Evolutionary conservation across 2,888 invertebrate species (phyloP).

Genomic region (Litoditis marina): DNA sequence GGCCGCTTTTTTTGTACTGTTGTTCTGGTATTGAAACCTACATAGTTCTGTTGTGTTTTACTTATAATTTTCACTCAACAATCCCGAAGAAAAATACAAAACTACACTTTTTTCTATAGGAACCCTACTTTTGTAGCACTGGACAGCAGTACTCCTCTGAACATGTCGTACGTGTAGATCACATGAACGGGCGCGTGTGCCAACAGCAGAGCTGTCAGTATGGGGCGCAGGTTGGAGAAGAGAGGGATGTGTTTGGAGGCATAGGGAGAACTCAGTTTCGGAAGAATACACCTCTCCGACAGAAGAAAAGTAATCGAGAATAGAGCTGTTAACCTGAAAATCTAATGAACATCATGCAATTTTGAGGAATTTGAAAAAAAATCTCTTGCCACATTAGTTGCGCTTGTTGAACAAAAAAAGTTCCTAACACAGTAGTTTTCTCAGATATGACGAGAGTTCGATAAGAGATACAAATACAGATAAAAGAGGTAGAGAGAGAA

Average conservation of each 20-base stretch:
- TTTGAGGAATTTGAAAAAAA: too few species aligned
- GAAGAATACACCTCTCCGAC: slow-evolving; percentile 40
- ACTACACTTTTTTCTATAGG: too few species aligned
- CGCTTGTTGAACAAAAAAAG: too few species aligned
- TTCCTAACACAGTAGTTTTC: too few species aligned
- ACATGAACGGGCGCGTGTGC: slow-evolving; percentile 12
- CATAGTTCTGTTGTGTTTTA: too few species aligned
- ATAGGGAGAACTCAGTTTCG: slow-evolving; percentile 42
- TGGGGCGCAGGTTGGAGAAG: slow-evolving; percentile 38
- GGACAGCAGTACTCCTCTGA: neutral
- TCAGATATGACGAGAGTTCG: neutral
- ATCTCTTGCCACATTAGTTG: too few species aligned
- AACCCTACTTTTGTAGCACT: neutral
- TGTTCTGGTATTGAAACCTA: too few species aligned
- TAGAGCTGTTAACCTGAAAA: slow-evolving; percentile 30
- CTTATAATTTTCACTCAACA: too few species aligned
- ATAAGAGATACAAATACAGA: neutral
- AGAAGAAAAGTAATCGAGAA: slow-evolving; percentile 33
- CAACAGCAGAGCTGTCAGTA: slow-evolving; percentile 21
- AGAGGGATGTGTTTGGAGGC: slow-evolving; percentile 42
- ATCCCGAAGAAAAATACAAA: too few species aligned
- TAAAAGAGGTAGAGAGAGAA: neutral
- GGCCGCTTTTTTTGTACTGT: neutral
- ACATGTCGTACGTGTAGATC: slow-evolving; percentile 6
- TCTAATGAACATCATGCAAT: too few species aligned